Conservation (phyloP, 2,113 vertebrate genomes). For the Lasiurus cinereus region DNA sequence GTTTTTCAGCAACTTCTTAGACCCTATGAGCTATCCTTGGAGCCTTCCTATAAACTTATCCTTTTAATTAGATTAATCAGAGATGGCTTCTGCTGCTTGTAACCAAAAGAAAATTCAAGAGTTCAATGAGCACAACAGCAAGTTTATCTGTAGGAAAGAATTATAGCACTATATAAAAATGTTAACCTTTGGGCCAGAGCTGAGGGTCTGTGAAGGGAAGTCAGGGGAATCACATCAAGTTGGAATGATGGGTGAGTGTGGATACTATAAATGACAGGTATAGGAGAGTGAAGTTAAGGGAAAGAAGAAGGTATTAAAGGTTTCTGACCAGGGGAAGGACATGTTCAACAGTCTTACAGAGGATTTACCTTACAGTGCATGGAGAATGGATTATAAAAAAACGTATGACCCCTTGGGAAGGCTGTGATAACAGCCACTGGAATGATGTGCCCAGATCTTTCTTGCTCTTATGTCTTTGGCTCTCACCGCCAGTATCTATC, state of each 20-base stretch:
- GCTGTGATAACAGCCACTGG: not conserved
- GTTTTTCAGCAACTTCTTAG: slow-evolving; percentile 1
- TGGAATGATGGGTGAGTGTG: not conserved
- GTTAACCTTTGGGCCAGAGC: not conserved
- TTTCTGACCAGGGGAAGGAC: not conserved
- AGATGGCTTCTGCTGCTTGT: not conserved
- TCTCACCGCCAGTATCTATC: not conserved
- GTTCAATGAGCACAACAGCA: not conserved
- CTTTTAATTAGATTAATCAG: not conserved
- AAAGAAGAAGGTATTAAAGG: not conserved
- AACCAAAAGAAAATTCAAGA: not conserved
- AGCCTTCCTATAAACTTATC: not conserved
- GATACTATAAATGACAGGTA: not conserved
- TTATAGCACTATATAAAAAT: not conserved
- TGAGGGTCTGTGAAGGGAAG: not conserved
- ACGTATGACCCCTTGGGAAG: not conserved
- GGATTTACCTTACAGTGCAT: not conserved
- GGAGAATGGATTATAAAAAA: not conserved
- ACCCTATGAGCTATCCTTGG: not conserved
- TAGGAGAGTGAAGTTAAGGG: not conserved
- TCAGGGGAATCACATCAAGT: not conserved
- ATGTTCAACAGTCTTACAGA: not conserved
- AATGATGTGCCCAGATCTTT: not conserved
- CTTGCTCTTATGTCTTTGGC: not conserved
- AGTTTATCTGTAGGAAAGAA: not conserved